A percentile compares a stretch with the other conserved stretches of the same genome.
These are phyloP conservation scores for Nyctibius grandis DNA, from an alignment of 2,797 vertebrate genomes.

Conservation along the genomic window DNA sequence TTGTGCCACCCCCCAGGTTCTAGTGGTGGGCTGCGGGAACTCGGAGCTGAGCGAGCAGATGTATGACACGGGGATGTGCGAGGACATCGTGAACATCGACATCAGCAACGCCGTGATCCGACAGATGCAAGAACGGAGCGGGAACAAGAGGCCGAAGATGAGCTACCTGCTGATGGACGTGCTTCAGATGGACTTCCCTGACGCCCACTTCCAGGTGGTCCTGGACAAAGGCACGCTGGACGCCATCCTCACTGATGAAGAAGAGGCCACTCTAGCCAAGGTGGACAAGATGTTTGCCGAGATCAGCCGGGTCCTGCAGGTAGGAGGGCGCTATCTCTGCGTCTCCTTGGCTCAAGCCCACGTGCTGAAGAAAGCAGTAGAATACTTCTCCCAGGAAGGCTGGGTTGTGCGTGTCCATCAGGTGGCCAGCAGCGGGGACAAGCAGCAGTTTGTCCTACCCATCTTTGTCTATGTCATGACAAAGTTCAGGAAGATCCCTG, in stretches of 20 bases:
- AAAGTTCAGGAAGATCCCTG: conserved; percentile 85
- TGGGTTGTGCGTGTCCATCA: conserved; percentile 93
- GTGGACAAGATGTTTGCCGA: conserved; percentile 87
- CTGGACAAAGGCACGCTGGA: conserved; percentile 96
- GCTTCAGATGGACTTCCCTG: conserved; percentile 86
- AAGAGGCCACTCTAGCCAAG: conserved; percentile 73
- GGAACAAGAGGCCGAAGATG: conserved; percentile 77
- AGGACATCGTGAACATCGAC: conserved; percentile 89
- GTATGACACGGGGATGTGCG: conserved; percentile 86
- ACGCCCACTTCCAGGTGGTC: conserved; percentile 83
- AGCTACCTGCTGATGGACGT: conserved; percentile 87
- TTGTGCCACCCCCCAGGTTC: conserved; percentile 73
- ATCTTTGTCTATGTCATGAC: conserved; percentile 92
- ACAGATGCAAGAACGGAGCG: conserved; percentile 89
- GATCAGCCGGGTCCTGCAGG: conserved; percentile 84
- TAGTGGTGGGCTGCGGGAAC: conserved; percentile 96
- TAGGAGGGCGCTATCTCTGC: conserved; percentile 92
- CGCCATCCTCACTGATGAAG: conserved; percentile 85
- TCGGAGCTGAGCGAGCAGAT: conserved; percentile 95
- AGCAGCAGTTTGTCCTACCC: conserved; percentile 82
- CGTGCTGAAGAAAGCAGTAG: conserved; percentile 85
- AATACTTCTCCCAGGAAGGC: conserved; percentile 85
- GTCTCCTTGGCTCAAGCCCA: conserved; percentile 92
- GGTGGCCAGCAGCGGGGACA: conserved; percentile 67
- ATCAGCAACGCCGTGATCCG: conserved; percentile 86